phyloP scores from a whole-genome alignment of 2,888 invertebrate genomes.

The Tipula lateralis region DNA sequence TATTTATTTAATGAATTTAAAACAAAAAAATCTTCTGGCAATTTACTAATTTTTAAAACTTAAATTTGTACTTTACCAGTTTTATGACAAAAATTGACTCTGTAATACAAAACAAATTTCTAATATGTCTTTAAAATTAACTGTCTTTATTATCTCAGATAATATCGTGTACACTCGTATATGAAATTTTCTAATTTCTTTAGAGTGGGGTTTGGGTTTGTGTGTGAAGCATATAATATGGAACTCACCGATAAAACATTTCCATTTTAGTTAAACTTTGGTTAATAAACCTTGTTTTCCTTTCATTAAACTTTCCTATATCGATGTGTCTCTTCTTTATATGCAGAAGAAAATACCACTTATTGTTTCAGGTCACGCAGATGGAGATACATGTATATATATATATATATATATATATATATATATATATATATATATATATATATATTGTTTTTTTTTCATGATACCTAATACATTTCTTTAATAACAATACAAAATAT shows the following conservation, averaged over 20 bases:
- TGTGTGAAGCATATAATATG: not conserved
- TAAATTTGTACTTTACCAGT: not conserved
- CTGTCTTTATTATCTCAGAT: not conserved
- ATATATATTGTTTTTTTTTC: not conserved
- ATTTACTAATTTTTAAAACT: not conserved
- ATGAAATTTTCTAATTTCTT: not conserved
- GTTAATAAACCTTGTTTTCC: not conserved
- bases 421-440: not conserved
- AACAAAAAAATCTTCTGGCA: not conserved
- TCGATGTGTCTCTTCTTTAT: not conserved
- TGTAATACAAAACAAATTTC: not conserved
- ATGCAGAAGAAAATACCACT: not conserved
- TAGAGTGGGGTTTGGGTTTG: no score
- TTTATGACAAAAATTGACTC: not conserved
- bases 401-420: no score
- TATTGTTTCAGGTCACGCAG: constrained; percentile 24
- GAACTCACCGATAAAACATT: not conserved
- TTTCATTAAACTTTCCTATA: not conserved
- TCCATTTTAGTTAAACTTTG: not conserved
- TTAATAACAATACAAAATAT: constrained; percentile 16
- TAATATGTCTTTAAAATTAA: not conserved
- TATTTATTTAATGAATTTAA: not conserved
- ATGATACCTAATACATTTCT: constrained; percentile 16
- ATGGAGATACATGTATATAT: not conserved
- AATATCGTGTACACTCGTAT: not conserved